Evolutionary conservation across 1,140 invertebrate genomes (phyloP).

Genomic region (Schmidtea mediterranea): DNA sequence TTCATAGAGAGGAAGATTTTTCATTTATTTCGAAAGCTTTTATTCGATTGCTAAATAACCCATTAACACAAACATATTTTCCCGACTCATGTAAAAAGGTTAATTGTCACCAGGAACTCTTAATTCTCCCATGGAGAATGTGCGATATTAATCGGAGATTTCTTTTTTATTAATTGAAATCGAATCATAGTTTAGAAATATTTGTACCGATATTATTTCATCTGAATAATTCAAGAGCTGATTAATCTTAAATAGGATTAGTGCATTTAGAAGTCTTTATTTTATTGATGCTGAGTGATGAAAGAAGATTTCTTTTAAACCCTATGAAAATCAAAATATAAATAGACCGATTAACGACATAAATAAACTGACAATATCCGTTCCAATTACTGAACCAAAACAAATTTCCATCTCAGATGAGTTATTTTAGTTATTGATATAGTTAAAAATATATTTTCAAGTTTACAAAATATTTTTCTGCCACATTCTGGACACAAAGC

Average conservation of each 20-base stretch:
- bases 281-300: slow-evolving; percentile 74
- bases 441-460: too few relatives aligned
- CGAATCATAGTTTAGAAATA: slow-evolving; percentile 82
- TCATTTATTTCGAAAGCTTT: slow-evolving; percentile 77
- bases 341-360: too few relatives aligned
- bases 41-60: slow-evolving; percentile 78
- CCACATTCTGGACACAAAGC: too few relatives aligned
- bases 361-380: too few relatives aligned
- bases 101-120: slow-evolving; percentile 79
- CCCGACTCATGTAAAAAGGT: slow-evolving; percentile 91
- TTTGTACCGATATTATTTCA: slow-evolving; percentile 88
- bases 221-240: slow-evolving; percentile 81
- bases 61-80: slow-evolving; percentile 74
- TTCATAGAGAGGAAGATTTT: slow-evolving; percentile 97
- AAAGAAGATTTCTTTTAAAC: slow-evolving; percentile 89
- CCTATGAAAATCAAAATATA: slow-evolving; percentile 77
- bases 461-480: too few relatives aligned
- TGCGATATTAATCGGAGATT: slow-evolving; percentile 99
- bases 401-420: too few relatives aligned
- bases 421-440: too few relatives aligned
- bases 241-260: slow-evolving; percentile 79
- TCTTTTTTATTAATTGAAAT: slow-evolving; percentile 91
- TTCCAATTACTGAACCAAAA: too few relatives aligned
- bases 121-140: slow-evolving; percentile 97
- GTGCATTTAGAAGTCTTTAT: slow-evolving; percentile 99